phyloP scores from a whole-genome alignment of 2,113 vertebrate genomes.

The Zapus hudsonius region DNA sequence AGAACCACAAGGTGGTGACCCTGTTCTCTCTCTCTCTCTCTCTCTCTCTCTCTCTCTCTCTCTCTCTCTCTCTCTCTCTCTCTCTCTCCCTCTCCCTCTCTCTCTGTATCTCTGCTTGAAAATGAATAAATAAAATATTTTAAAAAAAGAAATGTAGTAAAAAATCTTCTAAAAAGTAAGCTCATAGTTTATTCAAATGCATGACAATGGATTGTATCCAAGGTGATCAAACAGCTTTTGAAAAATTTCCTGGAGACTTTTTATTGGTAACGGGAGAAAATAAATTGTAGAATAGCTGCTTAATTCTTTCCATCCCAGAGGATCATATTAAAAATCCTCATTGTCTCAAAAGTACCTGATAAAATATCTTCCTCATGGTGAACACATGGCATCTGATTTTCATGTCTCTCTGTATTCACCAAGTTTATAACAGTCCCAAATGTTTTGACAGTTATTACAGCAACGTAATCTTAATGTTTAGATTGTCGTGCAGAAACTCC shows the following conservation, averaged over 20 bases:
- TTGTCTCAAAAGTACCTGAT: background rate
- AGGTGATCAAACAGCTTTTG: background rate
- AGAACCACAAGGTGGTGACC: no score
- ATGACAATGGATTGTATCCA: background rate
- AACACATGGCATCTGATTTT: background rate
- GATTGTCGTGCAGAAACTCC: background rate
- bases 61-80: no score
- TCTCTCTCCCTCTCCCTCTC: no score
- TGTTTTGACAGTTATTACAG: background rate
- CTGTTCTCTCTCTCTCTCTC: no score
- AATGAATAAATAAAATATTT: no score
- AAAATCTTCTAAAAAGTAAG: no score
- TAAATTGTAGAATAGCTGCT: background rate
- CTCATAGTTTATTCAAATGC: no score
- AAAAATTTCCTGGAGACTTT: background rate
- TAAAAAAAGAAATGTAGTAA: background rate
- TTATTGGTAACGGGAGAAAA: background rate
- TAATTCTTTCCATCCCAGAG: background rate
- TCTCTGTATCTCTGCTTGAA: no score
- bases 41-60: no score
- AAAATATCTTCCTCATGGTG: background rate
- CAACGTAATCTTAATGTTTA: background rate
- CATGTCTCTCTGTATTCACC: background rate
- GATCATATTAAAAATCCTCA: background rate
- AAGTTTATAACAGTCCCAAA: background rate